Base-by-base conservation (phyloP, 2,888 invertebrate genomes). In the Acleris emargana region DNA sequence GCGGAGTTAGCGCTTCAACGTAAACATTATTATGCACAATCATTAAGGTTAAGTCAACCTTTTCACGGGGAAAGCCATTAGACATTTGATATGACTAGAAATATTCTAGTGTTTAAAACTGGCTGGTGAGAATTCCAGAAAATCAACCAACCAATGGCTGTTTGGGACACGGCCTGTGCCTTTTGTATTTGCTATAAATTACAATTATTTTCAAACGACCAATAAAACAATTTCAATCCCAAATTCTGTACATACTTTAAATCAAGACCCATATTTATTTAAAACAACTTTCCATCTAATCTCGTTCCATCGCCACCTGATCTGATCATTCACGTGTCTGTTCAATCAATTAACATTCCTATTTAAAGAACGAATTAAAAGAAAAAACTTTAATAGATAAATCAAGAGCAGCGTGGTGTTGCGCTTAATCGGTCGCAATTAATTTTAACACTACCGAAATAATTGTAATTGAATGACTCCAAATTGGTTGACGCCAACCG, bases 21-120 rank as follows among this genome's bases (percentile, higher is more conserved):
- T 49, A 66, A 57, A 60, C 45, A 66, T 45, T 57, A 51, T 51
- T 61, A 32, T 25, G 61, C 51, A 59, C 17, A 57, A 61, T 66
- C 43, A 66, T 66, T 66, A 66, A 66, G 66, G 66, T 66, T 66
- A 61, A 51, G 66, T 57, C 55, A 66, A 66, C 64, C 25, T 58
- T 58, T 58, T 49, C 47, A 49, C 47, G 32, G 50, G 38, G 55
- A 57, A 57, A 57, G 51, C 61, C 47, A 60, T 64, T 64, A 61
- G 60, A 61, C 47, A 66, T 61, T 52, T 52, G 61, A 66, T 66
- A 66, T 57, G 47, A 20, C 43, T 55, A 54, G 55, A 60, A 59
- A 50, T 60, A 43, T 59, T 60, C 59, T 43, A 50, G 28, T 49
- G 59, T 54, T 42, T 20, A 25, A 53, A 63, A 32, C 58, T 64